phyloP scores from a whole-genome alignment of 1,140 invertebrate genomes.

The Octopus bimaculoides region DNA sequence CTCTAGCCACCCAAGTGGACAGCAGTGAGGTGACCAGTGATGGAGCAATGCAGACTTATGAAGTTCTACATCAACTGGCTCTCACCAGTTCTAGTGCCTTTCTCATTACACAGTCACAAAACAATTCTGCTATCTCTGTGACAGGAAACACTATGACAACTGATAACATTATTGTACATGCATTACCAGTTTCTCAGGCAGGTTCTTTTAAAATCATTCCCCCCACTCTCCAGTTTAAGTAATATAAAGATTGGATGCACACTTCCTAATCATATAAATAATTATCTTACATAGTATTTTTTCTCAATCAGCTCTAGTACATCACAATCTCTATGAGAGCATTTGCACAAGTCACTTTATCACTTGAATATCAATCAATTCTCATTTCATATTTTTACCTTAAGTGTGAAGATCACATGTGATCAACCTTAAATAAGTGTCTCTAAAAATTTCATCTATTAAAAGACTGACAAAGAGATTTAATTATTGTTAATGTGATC shows the following conservation, averaged over 20 bases:
- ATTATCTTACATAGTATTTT: no score
- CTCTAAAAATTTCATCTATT: no score
- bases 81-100: slow-evolving; percentile 37
- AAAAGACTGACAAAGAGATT: no score
- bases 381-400: no score
- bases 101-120: slow-evolving; percentile 46
- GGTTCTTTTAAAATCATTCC: not conserved
- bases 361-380: no score
- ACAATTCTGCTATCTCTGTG: slow-evolving; percentile 31
- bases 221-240: not conserved
- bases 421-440: no score
- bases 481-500: no score
- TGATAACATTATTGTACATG: slow-evolving; percentile 53
- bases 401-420: no score
- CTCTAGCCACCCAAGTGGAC: not conserved
- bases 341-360: no score
- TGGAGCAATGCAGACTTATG: slow-evolving; percentile 37
- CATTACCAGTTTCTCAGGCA: slow-evolving; percentile 36
- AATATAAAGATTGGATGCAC: not conserved
- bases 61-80: slow-evolving; percentile 42
- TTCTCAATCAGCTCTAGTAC: no score
- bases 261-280: not conserved
- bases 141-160: slow-evolving; percentile 25
- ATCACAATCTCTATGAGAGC: no score
- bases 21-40: slow-evolving; percentile 23